Base-by-base conservation (phyloP, 1,140 invertebrate species). In the Leptonema lineaticorne region DNA sequence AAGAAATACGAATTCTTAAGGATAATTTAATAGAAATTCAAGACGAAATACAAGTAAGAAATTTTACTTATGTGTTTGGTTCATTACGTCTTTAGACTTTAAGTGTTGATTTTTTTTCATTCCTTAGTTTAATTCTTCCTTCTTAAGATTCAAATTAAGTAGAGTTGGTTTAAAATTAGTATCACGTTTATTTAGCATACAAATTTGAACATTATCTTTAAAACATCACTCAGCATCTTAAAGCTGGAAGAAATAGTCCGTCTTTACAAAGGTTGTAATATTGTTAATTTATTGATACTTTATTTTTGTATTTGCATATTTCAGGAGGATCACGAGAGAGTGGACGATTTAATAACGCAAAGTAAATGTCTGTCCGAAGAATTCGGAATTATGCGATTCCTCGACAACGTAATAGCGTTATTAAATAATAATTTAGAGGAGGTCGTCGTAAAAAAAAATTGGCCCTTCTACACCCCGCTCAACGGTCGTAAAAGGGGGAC, bases 21-120 rank as follows among this genome's bases (percentile, higher is more conserved):
- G 76, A 76, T 65, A 78, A 81, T 74, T 71, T 83, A 71, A 77
- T 79, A 14, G 80, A 75, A 72, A 81, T 83, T 71, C 77, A 80
- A 72, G 76, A 79, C 56, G 81, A 82, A 77, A 77, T 83, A 72
- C 79, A 83, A 78, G 81, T 83, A 78, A 70, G 71, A 33, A 33
- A 33, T 6, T 33, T 6, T 33, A 33, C 5, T 11, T 33, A 33
- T 6, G 29, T 33, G 29, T 33, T 33, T 33, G 11, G 11, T 33
- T 33, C 5, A 33, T 33, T 33, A 33, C 11, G n/a, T n/a, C n/a
- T n/a, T n/a, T n/a, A n/a, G n/a, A n/a, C n/a, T n/a, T n/a, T n/a
- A n/a, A n/a, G n/a, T n/a, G n/a, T n/a, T n/a, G n/a, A n/a, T n/a
- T n/a, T n/a, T n/a, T n/a, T n/a, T n/a, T n/a, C n/a, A n/a, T n/a